Evolutionary conservation across 2,797 vertebrate species (phyloP), one percentile per base, ranked within the genome.

Genomic region (Paedocypris micromegethes): DNA sequence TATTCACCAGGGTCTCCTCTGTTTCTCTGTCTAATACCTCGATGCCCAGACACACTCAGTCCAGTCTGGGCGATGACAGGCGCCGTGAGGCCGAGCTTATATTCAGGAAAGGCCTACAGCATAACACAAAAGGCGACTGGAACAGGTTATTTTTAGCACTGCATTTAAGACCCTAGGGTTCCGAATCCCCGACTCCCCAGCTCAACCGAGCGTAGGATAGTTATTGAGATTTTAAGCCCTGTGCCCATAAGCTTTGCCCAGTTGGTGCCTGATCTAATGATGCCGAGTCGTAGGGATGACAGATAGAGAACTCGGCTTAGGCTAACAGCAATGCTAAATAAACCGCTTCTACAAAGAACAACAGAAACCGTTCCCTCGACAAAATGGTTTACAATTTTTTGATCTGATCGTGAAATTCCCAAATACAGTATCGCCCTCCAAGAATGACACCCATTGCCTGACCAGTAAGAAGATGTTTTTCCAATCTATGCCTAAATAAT

Each of bases 91-190:
- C 41, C 43, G 37, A 68, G 57, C n/a, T 68, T 53, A 44, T 68
- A 46, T 44, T 48, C 5, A 50, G 46, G 54, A 58, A 63, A 43
- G 52, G 43, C 61, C 43, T 47, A 60, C 72, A 74, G 73, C 23
- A 56, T 62, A 62, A 38, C 55, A 54, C 44, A 66, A 49, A 64
- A 23, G 23, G 23, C 70, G 62, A 75, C 74, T 72, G 73, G 62
- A 76, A 61, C 5, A 50, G 44, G 66, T 74, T 78, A 76, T 75
- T 69, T 77, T 64, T 72, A 56, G 72, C 70, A 49, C 63, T 62
- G 58, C 78, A 78, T 72, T 52, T 61, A 70, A 68, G 54, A 75
- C 75, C 57, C 58, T 69, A 60, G 45, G 53, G 73, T 72, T 77
- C 37, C 43, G 44, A 65, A 72, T 50, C 45, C 54, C 61, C 58